A percentile compares a stretch with the other conserved stretches of the same genome.
These are phyloP conservation scores for Aurelia aurita complex sp. Pacific DNA, from an alignment of 30 jellyfish, hydroid and myxozoan genomes.

Conservation along the genomic window DNA sequence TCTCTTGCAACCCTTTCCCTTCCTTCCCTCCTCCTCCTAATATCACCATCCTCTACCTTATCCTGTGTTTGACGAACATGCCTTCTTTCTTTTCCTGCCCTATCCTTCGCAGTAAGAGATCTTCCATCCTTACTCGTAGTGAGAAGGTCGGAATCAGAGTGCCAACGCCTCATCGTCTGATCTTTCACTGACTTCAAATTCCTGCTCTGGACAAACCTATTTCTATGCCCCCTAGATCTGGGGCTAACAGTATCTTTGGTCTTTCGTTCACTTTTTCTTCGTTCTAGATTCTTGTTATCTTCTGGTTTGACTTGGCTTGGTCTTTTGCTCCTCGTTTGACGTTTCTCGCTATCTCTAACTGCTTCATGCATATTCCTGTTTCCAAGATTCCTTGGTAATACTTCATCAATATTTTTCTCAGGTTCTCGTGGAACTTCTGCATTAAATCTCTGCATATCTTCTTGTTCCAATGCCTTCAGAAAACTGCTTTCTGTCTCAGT, in stretches of 20 bases:
- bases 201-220: slow-evolving; percentile 12
- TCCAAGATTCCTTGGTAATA: not conserved
- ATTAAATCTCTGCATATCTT: slow-evolving; percentile 9
- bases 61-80: not conserved
- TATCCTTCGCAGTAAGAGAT: not conserved
- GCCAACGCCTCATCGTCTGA: slow-evolving; percentile 23
- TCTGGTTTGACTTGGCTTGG: too few species aligned
- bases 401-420: not conserved
- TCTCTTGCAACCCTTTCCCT: not conserved
- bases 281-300: not conserved
- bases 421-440: not conserved
- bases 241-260: not conserved
- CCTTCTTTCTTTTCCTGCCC: not conserved
- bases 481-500: slow-evolving; percentile 64
- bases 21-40: not conserved
- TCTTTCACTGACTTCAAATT: not conserved
- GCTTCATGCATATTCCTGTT: not conserved
- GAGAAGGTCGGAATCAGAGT: slow-evolving; percentile 65
- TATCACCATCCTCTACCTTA: not conserved
- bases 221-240: not conserved
- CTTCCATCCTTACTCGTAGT: slow-evolving; percentile 17
- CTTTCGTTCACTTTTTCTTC: not conserved
- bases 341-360: too few species aligned
- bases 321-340: too few species aligned
- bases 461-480: slow-evolving; percentile 39